Conservation (phyloP, 92 coral and sea anemone species). For the Porites cylindrica region DNA sequence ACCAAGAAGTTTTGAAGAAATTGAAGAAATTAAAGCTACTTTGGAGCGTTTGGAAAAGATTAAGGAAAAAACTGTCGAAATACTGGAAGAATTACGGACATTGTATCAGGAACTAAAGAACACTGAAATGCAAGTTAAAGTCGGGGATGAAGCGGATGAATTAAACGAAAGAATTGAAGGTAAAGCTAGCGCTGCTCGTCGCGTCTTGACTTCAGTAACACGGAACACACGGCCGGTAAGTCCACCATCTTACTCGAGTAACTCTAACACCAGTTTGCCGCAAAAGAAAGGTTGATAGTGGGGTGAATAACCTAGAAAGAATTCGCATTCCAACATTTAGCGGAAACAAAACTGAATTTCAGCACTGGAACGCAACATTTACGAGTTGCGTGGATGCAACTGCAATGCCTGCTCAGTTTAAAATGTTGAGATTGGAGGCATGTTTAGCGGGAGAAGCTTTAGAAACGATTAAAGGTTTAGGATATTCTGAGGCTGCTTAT, state of each 20-base stretch:
- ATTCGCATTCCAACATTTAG: conserved; percentile 56
- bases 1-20: too few relatives aligned
- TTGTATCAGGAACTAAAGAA: conserved; percentile 38
- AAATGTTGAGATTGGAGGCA: conserved; percentile 72
- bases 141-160: conserved; percentile 29
- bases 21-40: not conserved
- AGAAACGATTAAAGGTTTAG: too few relatives aligned
- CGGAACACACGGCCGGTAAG: conserved; percentile 18
- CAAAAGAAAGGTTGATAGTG: conserved; percentile 20
- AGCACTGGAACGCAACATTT: conserved; percentile 63
- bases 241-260: conserved; percentile 25
- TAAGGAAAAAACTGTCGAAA: conserved; percentile 23
- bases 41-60: conserved; percentile 39
- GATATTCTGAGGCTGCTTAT: too few relatives aligned
- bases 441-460: not conserved
- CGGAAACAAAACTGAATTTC: conserved; percentile 67
- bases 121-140: conserved; percentile 44
- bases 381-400: conserved; percentile 73
- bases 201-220: conserved; percentile 19
- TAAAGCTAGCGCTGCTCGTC: conserved; percentile 24
- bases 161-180: conserved; percentile 24
- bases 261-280: conserved; percentile 15
- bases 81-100: conserved; percentile 38
- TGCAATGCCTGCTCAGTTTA: conserved; percentile 65
- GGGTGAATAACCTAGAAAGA: conserved; percentile 38